Conservation (phyloP, 2,113 vertebrate genomes). For the Numida meleagris region DNA sequence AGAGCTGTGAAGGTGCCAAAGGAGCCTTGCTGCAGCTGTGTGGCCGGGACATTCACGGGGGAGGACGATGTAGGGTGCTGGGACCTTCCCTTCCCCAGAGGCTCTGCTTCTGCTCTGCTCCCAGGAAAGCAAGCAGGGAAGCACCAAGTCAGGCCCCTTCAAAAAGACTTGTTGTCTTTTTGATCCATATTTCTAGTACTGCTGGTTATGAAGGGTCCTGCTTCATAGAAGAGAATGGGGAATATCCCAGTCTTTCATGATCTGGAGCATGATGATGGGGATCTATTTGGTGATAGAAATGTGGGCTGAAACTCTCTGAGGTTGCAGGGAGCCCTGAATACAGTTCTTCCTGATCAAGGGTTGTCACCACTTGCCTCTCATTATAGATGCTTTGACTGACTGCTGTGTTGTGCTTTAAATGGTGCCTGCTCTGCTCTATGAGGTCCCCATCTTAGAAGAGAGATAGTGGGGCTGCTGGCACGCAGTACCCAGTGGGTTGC, state of each 20-base stretch:
- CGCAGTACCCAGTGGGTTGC: fast-evolving
- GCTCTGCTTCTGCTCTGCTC: neutral
- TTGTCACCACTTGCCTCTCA: neutral
- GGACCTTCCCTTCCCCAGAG: too few species aligned
- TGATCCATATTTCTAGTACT: fast-evolving
- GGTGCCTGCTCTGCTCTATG: neutral
- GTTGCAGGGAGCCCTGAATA: neutral
- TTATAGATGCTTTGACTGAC: neutral
- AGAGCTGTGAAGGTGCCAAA: too few species aligned
- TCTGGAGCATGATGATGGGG: neutral
- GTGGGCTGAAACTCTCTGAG: neutral
- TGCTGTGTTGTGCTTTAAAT: neutral
- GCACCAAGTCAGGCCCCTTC: neutral
- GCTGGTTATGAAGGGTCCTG: neutral
- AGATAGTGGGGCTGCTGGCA: neutral
- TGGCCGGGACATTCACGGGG: too few species aligned
- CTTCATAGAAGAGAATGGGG: neutral
- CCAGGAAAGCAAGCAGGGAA: neutral
- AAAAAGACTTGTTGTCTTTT: neutral
- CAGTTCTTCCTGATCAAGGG: neutral
- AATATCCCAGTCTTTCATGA: neutral
- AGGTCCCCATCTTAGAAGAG: neutral
- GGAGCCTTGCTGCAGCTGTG: too few species aligned
- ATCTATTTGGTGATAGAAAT: neutral
- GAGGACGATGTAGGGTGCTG: too few species aligned